Conservation (phyloP, 2,797 vertebrate genomes). For the Myripristis jacobus region DNA sequence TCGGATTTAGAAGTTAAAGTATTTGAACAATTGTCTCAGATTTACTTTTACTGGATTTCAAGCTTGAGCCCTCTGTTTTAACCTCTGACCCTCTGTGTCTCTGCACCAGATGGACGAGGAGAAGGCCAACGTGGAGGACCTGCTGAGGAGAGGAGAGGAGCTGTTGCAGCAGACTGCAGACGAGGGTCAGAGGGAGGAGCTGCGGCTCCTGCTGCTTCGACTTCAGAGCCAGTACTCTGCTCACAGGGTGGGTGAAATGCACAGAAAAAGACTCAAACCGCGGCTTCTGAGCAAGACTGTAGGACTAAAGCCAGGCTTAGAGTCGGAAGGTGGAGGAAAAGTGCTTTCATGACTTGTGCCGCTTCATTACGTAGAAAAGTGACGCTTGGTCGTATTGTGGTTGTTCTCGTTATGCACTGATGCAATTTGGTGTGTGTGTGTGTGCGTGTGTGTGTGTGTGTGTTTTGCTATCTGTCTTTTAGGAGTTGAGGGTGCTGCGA, state of each 20-base stretch:
- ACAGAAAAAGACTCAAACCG: background rate
- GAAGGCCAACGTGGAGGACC: conserved; percentile 88
- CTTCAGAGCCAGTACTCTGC: conserved; percentile 89
- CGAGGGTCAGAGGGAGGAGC: conserved; percentile 86
- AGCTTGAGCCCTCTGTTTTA: conserved; percentile 3
- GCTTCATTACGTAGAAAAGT: background rate
- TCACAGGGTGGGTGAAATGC: conserved; percentile 80
- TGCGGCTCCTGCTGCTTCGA: conserved; percentile 86
- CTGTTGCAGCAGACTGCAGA: conserved; percentile 87
- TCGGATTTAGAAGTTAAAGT: background rate
- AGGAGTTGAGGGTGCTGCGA: conserved; percentile 82
- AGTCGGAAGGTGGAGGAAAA: background rate
- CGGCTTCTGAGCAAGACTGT: background rate
- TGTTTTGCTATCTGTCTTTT: conserved; percentile 31
- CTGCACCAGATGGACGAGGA: conserved; percentile 89
- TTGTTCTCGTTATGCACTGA: background rate
- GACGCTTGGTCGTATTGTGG: background rate
- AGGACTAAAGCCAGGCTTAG: background rate
- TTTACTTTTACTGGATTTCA: too few relatives aligned
- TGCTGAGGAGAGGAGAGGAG: conserved; percentile 90
- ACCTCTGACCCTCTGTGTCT: conserved; percentile 2
- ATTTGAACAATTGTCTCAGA: background rate
- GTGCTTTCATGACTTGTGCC: background rate
- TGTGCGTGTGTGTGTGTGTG: background rate
- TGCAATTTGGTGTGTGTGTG: background rate